Evolutionary conservation across 53 echinoderm and acorn worm species (phyloP), one percentile per base, ranked within the genome.

Genomic region (Patiria pectinifera): DNA sequence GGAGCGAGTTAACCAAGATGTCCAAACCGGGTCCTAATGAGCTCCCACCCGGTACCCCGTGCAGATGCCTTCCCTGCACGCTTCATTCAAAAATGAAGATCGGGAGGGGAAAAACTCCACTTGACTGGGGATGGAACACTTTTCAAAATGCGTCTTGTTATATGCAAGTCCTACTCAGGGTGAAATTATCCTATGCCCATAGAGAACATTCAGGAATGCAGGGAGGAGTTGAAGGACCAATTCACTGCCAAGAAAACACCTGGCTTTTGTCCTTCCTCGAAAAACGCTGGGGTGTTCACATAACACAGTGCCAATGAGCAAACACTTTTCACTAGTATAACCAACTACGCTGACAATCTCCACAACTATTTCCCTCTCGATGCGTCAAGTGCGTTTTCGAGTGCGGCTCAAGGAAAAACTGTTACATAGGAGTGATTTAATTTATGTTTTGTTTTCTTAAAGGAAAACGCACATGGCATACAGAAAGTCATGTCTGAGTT

Each of bases 1-100:
- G 85, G 71, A 71, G 69, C 46, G 85, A 85, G 69, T 85, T 85
- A 85, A 85, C 44, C 21, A 47, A 45, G 47, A 46, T 25, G 72
- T 4, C 85, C 13, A 46, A 45, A 26, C 71, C 71, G 44, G 35
- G 48, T 19, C 45, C 71, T 85, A 85, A 85, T 71, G 71, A 85
- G 85, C 71, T 71, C 71, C 85, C 84, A 22, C 26, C 77, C 8
- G 53, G 66, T 66, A 14, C 80, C 45, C 80, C 80, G 80, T 74
- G 74, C 4, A 24, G 74, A 23, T 24, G 74, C 23, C 4, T n/a
- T 74, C 24, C 6, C 24, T 21, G 22, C 22, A 74, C 74, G 24
- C 74, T 74, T 24, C 16, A 70, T 60, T 60, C 15, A 66, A 66
- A 18, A 18, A 66, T 14, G 66, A 66, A 66, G 19, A 66, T 35